Conservation (phyloP, 2,888 invertebrate genomes). For the Seira musarum region DNA sequence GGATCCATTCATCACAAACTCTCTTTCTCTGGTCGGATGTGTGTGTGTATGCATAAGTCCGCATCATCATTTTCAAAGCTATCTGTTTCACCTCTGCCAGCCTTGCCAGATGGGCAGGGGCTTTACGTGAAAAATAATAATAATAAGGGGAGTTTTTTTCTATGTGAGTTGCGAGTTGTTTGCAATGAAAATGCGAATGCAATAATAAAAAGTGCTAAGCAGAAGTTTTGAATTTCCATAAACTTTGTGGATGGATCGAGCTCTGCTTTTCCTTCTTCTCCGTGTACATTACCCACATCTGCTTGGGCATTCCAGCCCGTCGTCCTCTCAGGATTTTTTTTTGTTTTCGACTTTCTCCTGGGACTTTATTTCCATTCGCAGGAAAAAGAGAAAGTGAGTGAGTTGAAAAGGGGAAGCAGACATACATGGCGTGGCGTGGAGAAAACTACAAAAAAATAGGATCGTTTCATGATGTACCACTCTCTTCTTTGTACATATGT, state of each 20-base stretch:
- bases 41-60: not conserved
- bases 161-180: not conserved
- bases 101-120: not conserved
- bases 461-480: constrained; percentile 5
- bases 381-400: constrained; percentile 21
- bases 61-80: not conserved
- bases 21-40: no score
- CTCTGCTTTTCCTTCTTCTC: no score
- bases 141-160: no score
- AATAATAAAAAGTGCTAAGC: constrained; percentile 9
- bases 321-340: constrained; percentile 30
- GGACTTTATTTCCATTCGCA: constrained; percentile 41
- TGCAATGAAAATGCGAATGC: constrained; percentile 17
- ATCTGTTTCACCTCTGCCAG: constrained; percentile 1
- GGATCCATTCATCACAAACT: constrained; percentile 5
- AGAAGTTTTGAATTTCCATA: constrained; percentile 14
- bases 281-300: constrained; percentile 14
- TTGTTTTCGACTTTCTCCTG: constrained; percentile 44
- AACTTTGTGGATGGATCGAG: not conserved
- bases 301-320: constrained; percentile 7
- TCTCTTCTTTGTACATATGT: not conserved
- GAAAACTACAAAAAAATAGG: constrained; percentile 7
- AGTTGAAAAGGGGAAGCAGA: constrained; percentile 29
- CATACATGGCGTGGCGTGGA: not conserved
- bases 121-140: constrained; percentile 3